Base-by-base conservation (phyloP, 1,140 invertebrate species). In the Scaptomyza montana region DNA sequence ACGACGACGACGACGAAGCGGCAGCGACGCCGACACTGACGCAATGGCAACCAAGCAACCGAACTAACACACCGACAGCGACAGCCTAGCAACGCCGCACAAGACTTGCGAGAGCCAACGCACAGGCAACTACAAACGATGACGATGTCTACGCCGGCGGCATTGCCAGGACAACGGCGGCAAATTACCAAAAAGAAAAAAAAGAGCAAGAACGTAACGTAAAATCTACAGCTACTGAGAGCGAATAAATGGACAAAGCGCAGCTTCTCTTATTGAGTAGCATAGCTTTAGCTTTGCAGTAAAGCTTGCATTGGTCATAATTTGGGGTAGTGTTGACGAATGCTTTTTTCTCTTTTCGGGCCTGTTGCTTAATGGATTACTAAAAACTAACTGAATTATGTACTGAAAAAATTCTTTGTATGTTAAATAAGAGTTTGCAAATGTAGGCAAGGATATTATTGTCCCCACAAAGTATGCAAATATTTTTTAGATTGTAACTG, bases 11-110 rank as follows among this genome's bases (percentile, higher is more conserved):
- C 33, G 33, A 36, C 39, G 55, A 4, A 12, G 39, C n/a, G 12
- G 28, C 80, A 41, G 56, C 30, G 46, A 49, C 66, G 61, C 65
- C 68, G 76, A 54, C 64, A 77, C 28, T 73, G 57, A 62, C 60
- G 78, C 69, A 63, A 77, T 76, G 77, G 70, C 74, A 71, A 63
- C 76, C 54, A 74, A 80, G 54, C 63, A 70, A 79, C 64, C 55
- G 33, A 68, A 49, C 62, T 46, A 28, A 74, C 66, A 56, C 25
- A 43, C n/a, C 19, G 47, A 47, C 28, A 46, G 56, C 56, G 41
- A 46, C 65, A 61, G 71, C 65, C 57, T 64, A 74, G 70, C 70
- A 78, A 76, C 73, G 76, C 55, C 39, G 51, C 25, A n/a, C 33
- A 65, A 66, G 61, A 57, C 25, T 53, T 54, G 70, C 63, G 55